Evolutionary conservation across 2,888 invertebrate genomes (phyloP).

Genomic region (Microplitis manilae): DNA sequence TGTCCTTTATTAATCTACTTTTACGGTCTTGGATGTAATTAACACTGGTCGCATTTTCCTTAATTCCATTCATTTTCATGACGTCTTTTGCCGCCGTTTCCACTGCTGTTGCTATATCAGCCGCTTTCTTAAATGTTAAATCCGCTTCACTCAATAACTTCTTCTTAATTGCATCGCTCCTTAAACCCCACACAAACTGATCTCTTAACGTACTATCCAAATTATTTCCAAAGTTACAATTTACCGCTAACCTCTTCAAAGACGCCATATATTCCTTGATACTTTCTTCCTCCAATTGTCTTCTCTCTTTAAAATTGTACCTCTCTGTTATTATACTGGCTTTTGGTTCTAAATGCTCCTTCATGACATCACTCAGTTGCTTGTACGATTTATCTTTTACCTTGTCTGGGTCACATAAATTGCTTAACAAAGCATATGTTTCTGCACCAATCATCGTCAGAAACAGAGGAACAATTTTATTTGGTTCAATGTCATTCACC

Average conservation of each 20-base stretch:
- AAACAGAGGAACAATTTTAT: too few species aligned
- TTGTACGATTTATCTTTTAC: too few species aligned
- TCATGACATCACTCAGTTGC: too few species aligned
- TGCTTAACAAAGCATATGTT: too few species aligned
- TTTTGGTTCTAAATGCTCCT: conserved; percentile 44
- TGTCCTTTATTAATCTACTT: background rate
- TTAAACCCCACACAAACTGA: conserved; percentile 46
- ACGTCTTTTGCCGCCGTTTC: conserved; percentile 37
- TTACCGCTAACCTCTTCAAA: conserved; percentile 39
- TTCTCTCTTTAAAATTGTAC: conserved; percentile 46
- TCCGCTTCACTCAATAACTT: conserved; percentile 39
- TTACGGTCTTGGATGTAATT: background rate
- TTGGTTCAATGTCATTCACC: too few species aligned
- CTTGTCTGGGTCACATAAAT: too few species aligned
- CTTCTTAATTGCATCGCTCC: conserved; percentile 35
- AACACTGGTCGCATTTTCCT: background rate
- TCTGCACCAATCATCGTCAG: too few species aligned
- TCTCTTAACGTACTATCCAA: conserved; percentile 34
- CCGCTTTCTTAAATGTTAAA: conserved; percentile 30
- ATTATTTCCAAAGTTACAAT: conserved; percentile 42
- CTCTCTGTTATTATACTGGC: conserved; percentile 45
- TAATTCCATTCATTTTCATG: conserved; percentile 30
- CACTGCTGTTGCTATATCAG: conserved; percentile 40
- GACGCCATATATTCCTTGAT: conserved; percentile 41
- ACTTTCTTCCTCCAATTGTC: conserved; percentile 38